Evolutionary conservation across 2,888 invertebrate genomes (phyloP).

Genomic region (Amiota minor): DNA sequence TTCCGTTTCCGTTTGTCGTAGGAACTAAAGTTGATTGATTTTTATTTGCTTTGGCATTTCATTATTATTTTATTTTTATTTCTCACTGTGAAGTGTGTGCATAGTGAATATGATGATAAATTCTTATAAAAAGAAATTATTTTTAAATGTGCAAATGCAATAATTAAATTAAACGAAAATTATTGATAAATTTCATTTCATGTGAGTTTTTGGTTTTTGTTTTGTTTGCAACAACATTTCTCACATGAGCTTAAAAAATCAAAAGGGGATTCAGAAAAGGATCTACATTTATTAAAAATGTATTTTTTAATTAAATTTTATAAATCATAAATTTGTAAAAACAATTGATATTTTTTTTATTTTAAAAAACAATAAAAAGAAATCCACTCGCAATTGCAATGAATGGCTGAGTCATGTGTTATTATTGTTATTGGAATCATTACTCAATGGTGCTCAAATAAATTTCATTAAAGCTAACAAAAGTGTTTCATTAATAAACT

Average conservation of each 20-base stretch:
- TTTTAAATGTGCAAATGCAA: not conserved
- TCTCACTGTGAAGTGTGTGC: not conserved
- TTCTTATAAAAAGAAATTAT: conserved; percentile 9
- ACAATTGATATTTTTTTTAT: conserved; percentile 20
- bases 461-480: conserved; percentile 28
- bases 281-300: conserved; percentile 21
- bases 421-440: not conserved
- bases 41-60: conserved; percentile 9
- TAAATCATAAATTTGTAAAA: conserved; percentile 22
- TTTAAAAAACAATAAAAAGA: not conserved
- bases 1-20: not conserved
- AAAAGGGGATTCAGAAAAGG: conserved; percentile 6
- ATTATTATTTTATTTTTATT: not conserved
- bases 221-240: not conserved
- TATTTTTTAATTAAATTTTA: conserved; percentile 27
- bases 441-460: not conserved
- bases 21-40: not conserved
- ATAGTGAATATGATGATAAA: too few relatives aligned
- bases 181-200: not conserved
- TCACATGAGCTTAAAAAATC: not conserved
- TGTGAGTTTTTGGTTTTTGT: not conserved
- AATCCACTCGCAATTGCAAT: too few relatives aligned
- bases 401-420: too few relatives aligned
- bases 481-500: conserved; percentile 23
- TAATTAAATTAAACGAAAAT: conserved; percentile 3